Conservation (phyloP, 2,797 vertebrate species). For the Lycodopsis pacificus region DNA sequence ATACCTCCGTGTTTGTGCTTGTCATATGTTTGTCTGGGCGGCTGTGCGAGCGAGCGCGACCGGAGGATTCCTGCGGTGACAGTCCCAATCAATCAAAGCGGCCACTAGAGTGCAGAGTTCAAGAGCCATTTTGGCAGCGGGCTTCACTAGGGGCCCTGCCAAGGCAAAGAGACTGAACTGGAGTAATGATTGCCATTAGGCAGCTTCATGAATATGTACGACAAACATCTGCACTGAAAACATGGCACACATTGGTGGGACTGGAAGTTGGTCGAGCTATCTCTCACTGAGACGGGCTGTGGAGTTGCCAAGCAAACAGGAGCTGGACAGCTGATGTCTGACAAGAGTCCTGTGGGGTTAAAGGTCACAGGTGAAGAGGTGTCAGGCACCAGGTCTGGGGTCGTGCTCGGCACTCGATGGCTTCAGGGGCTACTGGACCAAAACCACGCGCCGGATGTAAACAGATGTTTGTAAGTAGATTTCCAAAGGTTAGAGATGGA, state of each 20-base stretch:
- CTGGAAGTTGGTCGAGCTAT: background rate
- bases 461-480: conserved; percentile 2
- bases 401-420: conserved; percentile 3
- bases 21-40: conserved; percentile 59
- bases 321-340: conserved; percentile 30
- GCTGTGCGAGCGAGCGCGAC: conserved; percentile 21
- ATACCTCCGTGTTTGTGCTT: conserved; percentile 56
- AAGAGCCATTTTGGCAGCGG: conserved; percentile 67
- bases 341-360: conserved; percentile 42
- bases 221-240: conserved; percentile 74
- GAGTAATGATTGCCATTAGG: conserved; percentile 79
- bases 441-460: conserved; percentile 10
- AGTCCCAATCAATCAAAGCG: conserved; percentile 72
- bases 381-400: conserved; percentile 34
- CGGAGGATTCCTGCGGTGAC: conserved; percentile 69
- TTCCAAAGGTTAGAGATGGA: background rate
- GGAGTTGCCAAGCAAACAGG: background rate
- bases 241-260: conserved; percentile 13
- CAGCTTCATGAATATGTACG: conserved; percentile 81
- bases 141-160: conserved; percentile 62
- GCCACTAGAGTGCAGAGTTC: conserved; percentile 75
- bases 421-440: conserved; percentile 11
- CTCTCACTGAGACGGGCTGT: conserved; percentile 24
- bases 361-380: conserved; percentile 53
- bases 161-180: conserved; percentile 65